Conservation (phyloP, 2,797 vertebrate species). For the Peromyscus nudipes region DNA sequence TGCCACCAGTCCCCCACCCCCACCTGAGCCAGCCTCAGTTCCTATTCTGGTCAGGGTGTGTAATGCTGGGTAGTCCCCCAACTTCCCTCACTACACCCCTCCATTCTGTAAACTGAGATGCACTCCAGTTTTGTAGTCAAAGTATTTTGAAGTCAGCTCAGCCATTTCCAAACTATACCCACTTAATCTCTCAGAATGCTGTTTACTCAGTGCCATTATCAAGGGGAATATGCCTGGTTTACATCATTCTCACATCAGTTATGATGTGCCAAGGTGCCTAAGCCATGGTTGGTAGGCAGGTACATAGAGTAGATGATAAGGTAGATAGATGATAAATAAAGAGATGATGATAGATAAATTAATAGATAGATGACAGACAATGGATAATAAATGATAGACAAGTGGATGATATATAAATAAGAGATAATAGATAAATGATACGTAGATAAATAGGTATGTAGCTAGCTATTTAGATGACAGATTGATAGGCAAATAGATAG, state of each 20-base stretch:
- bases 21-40: not conserved
- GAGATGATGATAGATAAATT: not conserved
- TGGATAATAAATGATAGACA: not conserved
- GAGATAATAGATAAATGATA: not conserved
- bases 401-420: too few species aligned
- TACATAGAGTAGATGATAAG: not conserved
- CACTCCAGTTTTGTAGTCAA: not conserved
- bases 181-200: not conserved
- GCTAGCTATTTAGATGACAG: not conserved
- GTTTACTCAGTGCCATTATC: not conserved
- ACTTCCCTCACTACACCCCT: not conserved
- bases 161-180: not conserved
- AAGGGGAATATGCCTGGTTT: too few species aligned
- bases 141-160: not conserved
- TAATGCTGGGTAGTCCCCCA: not conserved
- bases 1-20: not conserved
- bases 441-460: not conserved
- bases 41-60: not conserved
- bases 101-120: not conserved
- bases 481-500: not conserved
- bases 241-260: accelerated
- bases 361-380: not conserved
- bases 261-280: not conserved
- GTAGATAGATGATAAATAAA: not conserved
- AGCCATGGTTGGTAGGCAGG: not conserved